Conservation (phyloP, 2,888 invertebrate genomes). For the Acronicta leporina region DNA sequence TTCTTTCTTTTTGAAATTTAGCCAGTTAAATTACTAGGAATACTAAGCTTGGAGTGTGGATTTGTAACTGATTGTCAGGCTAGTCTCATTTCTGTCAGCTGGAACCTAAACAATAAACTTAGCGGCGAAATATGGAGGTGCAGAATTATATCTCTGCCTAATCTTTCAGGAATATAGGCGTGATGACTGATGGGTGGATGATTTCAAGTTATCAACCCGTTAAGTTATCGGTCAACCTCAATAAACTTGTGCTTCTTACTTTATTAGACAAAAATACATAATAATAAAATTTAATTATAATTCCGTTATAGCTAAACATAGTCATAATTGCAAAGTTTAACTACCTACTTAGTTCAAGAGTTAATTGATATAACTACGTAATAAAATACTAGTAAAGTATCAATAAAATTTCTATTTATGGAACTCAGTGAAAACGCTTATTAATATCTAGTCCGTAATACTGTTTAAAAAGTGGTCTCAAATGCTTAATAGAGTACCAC, state of each 20-base stretch:
- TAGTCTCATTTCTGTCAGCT: no score
- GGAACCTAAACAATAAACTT: no score
- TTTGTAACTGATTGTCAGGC: no score
- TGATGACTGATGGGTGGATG: no score
- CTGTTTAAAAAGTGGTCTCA: background rate
- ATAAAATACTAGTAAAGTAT: constrained; percentile 52
- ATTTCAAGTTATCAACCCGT: no score
- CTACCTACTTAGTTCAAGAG: constrained; percentile 31
- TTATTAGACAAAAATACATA: constrained; percentile 32
- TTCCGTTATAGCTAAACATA: constrained; percentile 18
- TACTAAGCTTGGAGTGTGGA: no score
- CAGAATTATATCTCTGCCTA: no score
- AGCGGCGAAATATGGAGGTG: no score
- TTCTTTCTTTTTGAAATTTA: no score
- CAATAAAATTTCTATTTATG: constrained; percentile 50
- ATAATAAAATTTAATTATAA: constrained; percentile 16
- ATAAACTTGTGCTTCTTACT: constrained; percentile 19
- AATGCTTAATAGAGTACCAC: constrained; percentile 4
- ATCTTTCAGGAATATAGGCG: no score
- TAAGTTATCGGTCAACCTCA: background rate
- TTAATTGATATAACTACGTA: constrained; percentile 34
- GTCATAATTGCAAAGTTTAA: constrained; percentile 42
- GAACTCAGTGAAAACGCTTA: constrained; percentile 30
- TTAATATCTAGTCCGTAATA: constrained; percentile 15
- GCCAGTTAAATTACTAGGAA: no score